These are phyloP conservation scores for Acyrthosiphon pisum DNA, from an alignment of 1,140 invertebrate genomes.

Conservation along the genomic window DNA sequence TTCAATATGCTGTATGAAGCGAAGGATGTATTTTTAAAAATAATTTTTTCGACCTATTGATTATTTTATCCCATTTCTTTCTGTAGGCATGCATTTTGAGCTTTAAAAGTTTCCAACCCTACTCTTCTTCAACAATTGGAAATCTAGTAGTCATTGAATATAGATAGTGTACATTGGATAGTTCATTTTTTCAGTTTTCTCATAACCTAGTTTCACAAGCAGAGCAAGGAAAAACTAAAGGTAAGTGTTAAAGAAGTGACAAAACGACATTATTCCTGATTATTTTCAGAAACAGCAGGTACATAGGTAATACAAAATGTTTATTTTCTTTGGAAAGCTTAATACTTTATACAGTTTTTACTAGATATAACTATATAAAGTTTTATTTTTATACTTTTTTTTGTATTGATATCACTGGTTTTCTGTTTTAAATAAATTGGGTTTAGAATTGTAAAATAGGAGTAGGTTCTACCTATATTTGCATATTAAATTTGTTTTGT, in stretches of 20 bases:
- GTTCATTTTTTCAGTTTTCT: neutral
- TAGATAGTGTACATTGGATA: neutral
- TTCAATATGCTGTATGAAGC: no score
- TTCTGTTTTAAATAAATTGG: neutral
- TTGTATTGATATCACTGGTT: neutral
- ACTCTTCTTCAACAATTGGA: neutral
- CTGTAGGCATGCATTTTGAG: neutral
- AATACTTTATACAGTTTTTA: neutral
- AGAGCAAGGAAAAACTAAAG: neutral
- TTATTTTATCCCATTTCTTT: neutral
- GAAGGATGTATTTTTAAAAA: no score
- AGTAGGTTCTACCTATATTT: neutral
- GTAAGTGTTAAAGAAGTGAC: neutral
- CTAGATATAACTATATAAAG: neutral
- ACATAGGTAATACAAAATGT: neutral
- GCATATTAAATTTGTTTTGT: neutral
- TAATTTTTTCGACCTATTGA: no score
- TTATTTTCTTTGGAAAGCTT: neutral
- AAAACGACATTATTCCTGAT: neutral
- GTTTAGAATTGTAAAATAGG: conserved; percentile 16
- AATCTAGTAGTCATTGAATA: neutral
- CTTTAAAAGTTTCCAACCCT: neutral
- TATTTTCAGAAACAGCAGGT: neutral
- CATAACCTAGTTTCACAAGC: neutral
- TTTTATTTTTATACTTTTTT: neutral